These are phyloP conservation scores for Lordiphosa collinella DNA, from an alignment of 1,140 invertebrate genomes.

Conservation along the genomic window DNA sequence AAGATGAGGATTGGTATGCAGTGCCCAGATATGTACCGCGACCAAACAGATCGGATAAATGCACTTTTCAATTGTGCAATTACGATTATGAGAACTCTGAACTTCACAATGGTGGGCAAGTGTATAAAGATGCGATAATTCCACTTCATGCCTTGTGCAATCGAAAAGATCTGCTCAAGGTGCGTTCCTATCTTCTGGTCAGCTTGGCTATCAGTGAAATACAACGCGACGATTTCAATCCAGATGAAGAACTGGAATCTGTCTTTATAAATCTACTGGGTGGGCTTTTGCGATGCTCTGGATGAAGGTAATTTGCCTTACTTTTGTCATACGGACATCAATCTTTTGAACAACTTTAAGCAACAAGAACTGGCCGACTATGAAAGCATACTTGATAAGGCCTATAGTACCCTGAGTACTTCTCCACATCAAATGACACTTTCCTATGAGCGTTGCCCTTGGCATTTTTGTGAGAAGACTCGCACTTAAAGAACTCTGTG, in stretches of 20 bases:
- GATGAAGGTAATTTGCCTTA: slow-evolving; percentile 6
- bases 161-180: slow-evolving; percentile 10
- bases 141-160: slow-evolving; percentile 42
- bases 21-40: slow-evolving; percentile 24
- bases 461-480: slow-evolving; percentile 36
- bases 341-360: slow-evolving; percentile 33
- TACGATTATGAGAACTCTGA: slow-evolving; percentile 1
- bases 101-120: slow-evolving; percentile 4
- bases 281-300: slow-evolving; percentile 15
- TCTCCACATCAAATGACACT: slow-evolving; percentile 10
- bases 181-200: slow-evolving; percentile 41
- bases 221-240: not conserved
- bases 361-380: slow-evolving; percentile 8
- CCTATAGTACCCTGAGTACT: slow-evolving; percentile 11
- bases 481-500: too few species aligned
- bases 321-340: slow-evolving; percentile 9
- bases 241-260: not conserved
- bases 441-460: slow-evolving; percentile 1
- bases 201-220: slow-evolving; percentile 20
- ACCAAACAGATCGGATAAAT: slow-evolving; percentile 2
- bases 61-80: slow-evolving; percentile 34
- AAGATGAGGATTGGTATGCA: slow-evolving; percentile 9
- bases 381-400: not conserved
- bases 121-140: slow-evolving; percentile 22
- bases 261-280: too few species aligned